Evolutionary conservation across 2,888 invertebrate genomes (phyloP), one percentile per base, ranked within the genome.

Genomic region (Heliconius erato): DNA sequence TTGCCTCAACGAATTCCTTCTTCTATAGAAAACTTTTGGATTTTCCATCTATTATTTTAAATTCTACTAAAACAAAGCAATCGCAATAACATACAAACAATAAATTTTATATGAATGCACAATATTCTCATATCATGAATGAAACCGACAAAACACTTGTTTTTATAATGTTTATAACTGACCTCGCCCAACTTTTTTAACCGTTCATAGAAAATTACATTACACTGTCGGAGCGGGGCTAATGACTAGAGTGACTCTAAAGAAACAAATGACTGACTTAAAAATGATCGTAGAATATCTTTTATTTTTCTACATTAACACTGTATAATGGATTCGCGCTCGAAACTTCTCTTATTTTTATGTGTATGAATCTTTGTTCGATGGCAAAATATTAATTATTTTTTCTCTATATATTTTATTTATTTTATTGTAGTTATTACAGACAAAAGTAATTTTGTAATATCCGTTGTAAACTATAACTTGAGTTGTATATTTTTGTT

Each of bases 181-280:
- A 83, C 83, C 83, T 83, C 49, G 80, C 83, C 72, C 80, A 83
- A 83, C 79, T 82, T 82, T 82, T 83, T 83, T 80, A 74, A 63
- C 76, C 54, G 65, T 78, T 79, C 80, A 84, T 84, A 84, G 84
- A 84, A 79, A 82, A 84, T 84, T 79, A 82, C 59, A 79, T 82
- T 69, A 59, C 74, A 26, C 44, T 59, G 79, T 63, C 72, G 40
- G 68, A 80, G 80, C 82, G 80, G 79, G 76, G 76, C 84, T 84
- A 84, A 84, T 84, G 82, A 80, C 79, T 63, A 63, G 59, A 54
- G 59, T 74, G 80, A 78, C 79, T 84, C 71, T 78, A 68, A 83
- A 84, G 84, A 83, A 84, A 78, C 80, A 80, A 76, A 35, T 16
- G 84, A 82, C 78, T 82, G 71, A 63, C n/a, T 63, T 77, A 59